phyloP scores from a whole-genome alignment of 2,888 invertebrate genomes.

The Lasiommata megera region DNA sequence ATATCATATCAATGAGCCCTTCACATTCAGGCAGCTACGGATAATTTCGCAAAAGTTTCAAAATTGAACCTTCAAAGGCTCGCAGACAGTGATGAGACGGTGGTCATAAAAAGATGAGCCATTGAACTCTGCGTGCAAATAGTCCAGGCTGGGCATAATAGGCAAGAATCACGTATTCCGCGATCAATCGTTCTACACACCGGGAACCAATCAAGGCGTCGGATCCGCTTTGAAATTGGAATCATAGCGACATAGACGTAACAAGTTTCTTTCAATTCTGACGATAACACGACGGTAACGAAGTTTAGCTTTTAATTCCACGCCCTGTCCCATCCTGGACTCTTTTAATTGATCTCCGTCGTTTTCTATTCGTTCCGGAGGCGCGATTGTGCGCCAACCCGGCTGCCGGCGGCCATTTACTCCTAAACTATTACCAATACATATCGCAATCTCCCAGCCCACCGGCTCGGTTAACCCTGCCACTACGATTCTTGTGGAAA shows the following conservation, averaged over 20 bases:
- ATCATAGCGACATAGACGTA: slow-evolving; percentile 69
- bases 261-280: slow-evolving; percentile 77
- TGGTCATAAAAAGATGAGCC: slow-evolving; percentile 23
- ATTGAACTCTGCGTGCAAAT: slow-evolving; percentile 28
- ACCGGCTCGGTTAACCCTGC: slow-evolving; percentile 2
- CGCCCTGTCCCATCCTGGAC: slow-evolving; percentile 42
- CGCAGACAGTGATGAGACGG: slow-evolving; percentile 17
- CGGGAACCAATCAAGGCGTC: slow-evolving; percentile 71
- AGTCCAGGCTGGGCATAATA: slow-evolving; percentile 32
- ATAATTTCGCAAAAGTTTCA: background rate
- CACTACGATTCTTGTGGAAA: slow-evolving; percentile 6
- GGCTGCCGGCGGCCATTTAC: slow-evolving; percentile 13
- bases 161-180: slow-evolving; percentile 52
- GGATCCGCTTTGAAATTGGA: slow-evolving; percentile 77
- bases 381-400: slow-evolving; percentile 40
- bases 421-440: slow-evolving; percentile 20
- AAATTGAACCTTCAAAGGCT: background rate
- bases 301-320: slow-evolving; percentile 75
- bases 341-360: slow-evolving; percentile 67
- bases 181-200: slow-evolving; percentile 52
- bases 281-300: slow-evolving; percentile 74
- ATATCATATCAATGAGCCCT: too few relatives aligned
- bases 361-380: slow-evolving; percentile 56
- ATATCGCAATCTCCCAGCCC: slow-evolving; percentile 8
- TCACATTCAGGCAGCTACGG: background rate